Conservation (phyloP, 2,888 invertebrate genomes). For the Hermaeophaga mercurialis region DNA sequence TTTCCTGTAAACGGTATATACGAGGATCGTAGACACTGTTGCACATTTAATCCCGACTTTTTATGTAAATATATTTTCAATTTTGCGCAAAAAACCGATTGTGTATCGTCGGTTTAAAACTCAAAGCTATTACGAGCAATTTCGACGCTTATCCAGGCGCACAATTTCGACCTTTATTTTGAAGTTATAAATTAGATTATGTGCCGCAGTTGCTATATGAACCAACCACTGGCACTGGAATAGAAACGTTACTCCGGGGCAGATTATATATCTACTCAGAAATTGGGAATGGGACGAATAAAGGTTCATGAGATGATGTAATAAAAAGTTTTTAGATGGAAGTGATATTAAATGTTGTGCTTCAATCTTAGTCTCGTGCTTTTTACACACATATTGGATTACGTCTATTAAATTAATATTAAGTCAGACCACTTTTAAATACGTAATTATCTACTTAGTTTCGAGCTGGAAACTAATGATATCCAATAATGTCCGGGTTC, state of each 20-base stretch:
- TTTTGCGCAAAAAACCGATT: constrained; percentile 12
- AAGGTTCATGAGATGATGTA: constrained; percentile 6
- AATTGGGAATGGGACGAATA: constrained; percentile 7
- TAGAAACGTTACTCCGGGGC: constrained; percentile 12
- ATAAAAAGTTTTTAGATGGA: neutral
- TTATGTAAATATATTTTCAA: constrained; percentile 8
- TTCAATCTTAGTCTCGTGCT: too few relatives aligned
- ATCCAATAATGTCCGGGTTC: too few relatives aligned
- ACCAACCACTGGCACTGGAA: constrained; percentile 4
- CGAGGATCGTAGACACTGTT: too few relatives aligned
- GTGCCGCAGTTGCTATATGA: constrained; percentile 20
- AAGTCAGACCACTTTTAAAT: too few relatives aligned
- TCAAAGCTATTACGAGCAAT: constrained; percentile 20
- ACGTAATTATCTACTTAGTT: too few relatives aligned
- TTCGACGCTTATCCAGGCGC: constrained; percentile 14
- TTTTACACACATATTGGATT: too few relatives aligned
- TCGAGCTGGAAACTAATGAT: too few relatives aligned
- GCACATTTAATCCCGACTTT: too few relatives aligned
- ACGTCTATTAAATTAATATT: too few relatives aligned
- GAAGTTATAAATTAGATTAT: constrained; percentile 25
- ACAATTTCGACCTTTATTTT: constrained; percentile 26
- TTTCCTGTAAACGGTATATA: too few relatives aligned
- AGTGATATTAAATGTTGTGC: too few relatives aligned
- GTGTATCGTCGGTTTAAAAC: neutral
- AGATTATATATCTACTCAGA: constrained; percentile 16